Conservation (phyloP, 2,113 vertebrate species). For the Cottus gobio region DNA sequence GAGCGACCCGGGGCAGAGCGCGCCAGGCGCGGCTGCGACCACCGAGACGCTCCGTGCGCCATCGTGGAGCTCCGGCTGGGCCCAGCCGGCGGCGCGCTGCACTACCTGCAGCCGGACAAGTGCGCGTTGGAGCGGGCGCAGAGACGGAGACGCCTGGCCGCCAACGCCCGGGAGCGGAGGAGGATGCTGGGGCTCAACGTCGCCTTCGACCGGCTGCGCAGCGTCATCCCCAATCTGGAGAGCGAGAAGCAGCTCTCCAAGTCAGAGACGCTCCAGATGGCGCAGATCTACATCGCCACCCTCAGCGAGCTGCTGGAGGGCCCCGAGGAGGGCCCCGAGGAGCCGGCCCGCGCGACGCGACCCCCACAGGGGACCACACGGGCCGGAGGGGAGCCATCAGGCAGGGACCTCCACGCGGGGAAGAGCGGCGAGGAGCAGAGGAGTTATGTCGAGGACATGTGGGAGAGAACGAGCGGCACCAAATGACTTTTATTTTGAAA, state of each 20-base stretch:
- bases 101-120: conserved; percentile 68
- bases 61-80: conserved; percentile 74
- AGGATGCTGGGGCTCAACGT: conserved; percentile 87
- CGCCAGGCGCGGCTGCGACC: conserved; percentile 48
- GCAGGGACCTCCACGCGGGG: conserved; percentile 6
- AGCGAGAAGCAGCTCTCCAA: conserved; percentile 86
- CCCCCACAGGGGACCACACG: not conserved
- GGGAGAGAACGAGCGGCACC: conserved; percentile 58
- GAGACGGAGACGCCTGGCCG: conserved; percentile 82
- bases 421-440: conserved; percentile 20
- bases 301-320: conserved; percentile 80
- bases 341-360: no score
- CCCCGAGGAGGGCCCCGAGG: not conserved
- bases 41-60: conserved; percentile 59
- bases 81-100: conserved; percentile 50
- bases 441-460: conserved; percentile 38
- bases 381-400: no score
- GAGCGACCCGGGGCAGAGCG: conserved; percentile 32
- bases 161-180: conserved; percentile 86
- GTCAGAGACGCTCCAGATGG: conserved; percentile 88
- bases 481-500: conserved; percentile 32
- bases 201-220: conserved; percentile 87
- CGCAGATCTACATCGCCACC: conserved; percentile 86
- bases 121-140: conserved; percentile 73
- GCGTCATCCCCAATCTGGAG: conserved; percentile 85